A percentile compares a stretch with the other conserved stretches of the same genome.
phyloP scores from a whole-genome alignment of 2,113 vertebrate genomes.

The Xerus inauris region DNA sequence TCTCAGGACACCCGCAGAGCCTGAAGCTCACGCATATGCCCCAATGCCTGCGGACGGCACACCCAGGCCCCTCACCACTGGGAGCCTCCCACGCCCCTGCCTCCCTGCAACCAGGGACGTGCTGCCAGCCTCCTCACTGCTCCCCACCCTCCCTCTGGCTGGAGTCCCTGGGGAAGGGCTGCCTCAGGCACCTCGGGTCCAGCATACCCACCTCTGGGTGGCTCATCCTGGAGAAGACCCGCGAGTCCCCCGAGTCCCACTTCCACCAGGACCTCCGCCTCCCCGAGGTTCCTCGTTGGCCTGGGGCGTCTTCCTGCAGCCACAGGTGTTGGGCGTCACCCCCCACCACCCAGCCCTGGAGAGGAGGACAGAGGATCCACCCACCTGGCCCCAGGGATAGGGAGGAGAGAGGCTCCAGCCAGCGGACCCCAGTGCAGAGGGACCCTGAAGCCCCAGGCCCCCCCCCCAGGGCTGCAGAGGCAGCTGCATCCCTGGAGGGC shows the following conservation, averaged over 20 bases:
- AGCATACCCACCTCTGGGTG: conserved; percentile 88
- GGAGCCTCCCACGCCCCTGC: neutral
- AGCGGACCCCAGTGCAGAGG: neutral
- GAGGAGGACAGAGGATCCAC: neutral
- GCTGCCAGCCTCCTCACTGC: neutral
- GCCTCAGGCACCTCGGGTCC: rapidly evolving
- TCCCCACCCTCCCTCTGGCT: neutral
- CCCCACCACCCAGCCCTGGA: neutral
- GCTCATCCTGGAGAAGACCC: conserved; percentile 88
- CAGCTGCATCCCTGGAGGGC: rapidly evolving
- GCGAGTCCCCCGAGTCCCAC: conserved; percentile 79
- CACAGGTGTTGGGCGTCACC: conserved; percentile 56
- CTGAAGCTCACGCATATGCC: too few relatives aligned
- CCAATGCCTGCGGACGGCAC: too few relatives aligned
- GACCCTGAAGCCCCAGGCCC: rapidly evolving
- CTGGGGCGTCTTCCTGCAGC: conserved; percentile 76
- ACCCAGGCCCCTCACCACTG: too few relatives aligned
- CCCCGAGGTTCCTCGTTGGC: conserved; percentile 73
- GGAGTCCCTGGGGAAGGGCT: rapidly evolving
- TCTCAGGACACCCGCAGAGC: too few relatives aligned
- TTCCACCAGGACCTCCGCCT: conserved; percentile 82
- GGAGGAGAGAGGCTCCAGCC: neutral
- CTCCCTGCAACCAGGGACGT: neutral
- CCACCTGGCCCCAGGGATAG: neutral
- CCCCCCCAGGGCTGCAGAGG: too few relatives aligned